Conservation (phyloP, 2,888 invertebrate species). For the Camptogramma bilineatum region DNA sequence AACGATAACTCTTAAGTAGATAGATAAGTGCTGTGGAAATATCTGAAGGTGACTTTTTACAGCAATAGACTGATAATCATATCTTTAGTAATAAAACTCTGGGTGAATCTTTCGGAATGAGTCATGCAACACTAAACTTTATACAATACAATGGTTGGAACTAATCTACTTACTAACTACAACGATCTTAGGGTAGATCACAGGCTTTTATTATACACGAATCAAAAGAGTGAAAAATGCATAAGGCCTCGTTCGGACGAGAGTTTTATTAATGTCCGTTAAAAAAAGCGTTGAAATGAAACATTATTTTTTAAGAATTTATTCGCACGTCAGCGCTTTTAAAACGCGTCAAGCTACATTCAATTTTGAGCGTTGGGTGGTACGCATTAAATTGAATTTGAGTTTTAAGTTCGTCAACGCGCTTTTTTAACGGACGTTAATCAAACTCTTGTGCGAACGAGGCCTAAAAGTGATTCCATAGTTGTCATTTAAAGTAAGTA, state of each 20-base stretch:
- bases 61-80: not conserved
- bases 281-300: too few relatives aligned
- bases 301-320: too few relatives aligned
- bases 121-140: constrained; percentile 14
- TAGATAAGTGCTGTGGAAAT: not conserved
- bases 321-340: too few relatives aligned
- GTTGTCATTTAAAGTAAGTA: not conserved
- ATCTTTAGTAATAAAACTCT: constrained; percentile 5
- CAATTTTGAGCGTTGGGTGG: too few relatives aligned
- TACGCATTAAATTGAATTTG: too few relatives aligned
- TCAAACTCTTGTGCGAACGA: too few relatives aligned
- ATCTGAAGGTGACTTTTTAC: not conserved
- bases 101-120: constrained; percentile 1
- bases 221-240: not conserved
- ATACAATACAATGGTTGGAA: not conserved
- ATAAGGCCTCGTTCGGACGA: too few relatives aligned
- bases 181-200: constrained; percentile 7
- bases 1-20: not conserved
- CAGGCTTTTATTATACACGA: constrained; percentile 3
- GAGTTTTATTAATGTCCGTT: too few relatives aligned
- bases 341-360: too few relatives aligned
- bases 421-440: too few relatives aligned
- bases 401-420: too few relatives aligned
- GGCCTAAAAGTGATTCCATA: too few relatives aligned
- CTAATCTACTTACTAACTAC: constrained; percentile 18